Base-by-base conservation (phyloP, 2,797 vertebrate genomes). In the Austrolebias charrua region DNA sequence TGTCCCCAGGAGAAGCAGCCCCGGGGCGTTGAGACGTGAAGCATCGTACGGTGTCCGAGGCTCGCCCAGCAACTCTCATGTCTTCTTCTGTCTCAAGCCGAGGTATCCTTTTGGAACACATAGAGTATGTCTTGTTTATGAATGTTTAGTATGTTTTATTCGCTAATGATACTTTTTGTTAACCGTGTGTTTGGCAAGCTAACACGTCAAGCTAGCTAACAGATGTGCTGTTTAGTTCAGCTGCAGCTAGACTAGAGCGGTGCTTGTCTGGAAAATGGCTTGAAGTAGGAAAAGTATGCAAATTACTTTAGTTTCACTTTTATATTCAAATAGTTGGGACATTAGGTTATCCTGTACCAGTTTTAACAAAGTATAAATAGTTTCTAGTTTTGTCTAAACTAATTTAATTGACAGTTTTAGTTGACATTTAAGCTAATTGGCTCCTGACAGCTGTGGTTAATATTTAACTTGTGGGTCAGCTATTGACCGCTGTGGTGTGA, bases 11-110 rank as follows among this genome's bases (percentile, higher is more conserved):
- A 18, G 15, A 51, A 61, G 51, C 75, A 63, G 58, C 40, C 51
- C 31, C 1, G 60, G 68, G 52, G 51, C 58, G 69, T 65, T 69
- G 66, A 69, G 79, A 47, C 24, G 77, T 52, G 64, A 46, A 78
- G 69, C 82, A 73, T 74, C 83, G 58, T 68, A 3, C 70, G 63
- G 69, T 66, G 56, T 71, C 78, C 53, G 69, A 55, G 71, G 60
- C 63, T 61, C 56, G 20, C 51, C n/a, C 63, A 43, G 65, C 46
- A 60, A 28, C 38, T 62, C 70, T 38, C 35, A 29, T 28, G 14
- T 14, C 53, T 18, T 12, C 48, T 56, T 47, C 43, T 43, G 29
- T 19, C 33, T 28, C 50, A 42, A 24, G 24, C 24, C 24, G 24
- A 43, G 49, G 63, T 69, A 66, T 49, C 44, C 40, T n/a, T 48